phyloP scores from a whole-genome alignment of 2,797 vertebrate species.

The Peromyscus attwateri region DNA sequence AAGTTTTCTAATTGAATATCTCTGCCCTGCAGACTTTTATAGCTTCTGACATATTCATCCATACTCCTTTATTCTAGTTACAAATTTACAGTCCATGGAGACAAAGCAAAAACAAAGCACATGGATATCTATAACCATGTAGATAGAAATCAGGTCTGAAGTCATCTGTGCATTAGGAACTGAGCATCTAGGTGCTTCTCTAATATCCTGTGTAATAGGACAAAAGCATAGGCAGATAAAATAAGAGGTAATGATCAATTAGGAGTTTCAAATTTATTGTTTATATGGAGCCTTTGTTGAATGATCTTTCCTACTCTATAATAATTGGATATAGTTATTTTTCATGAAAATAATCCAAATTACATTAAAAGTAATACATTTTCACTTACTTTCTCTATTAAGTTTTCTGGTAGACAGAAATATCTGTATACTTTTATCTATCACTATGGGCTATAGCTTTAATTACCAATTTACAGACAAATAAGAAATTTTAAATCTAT shows the following conservation, averaged over 20 bases:
- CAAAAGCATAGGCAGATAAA: too few species aligned
- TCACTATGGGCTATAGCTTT: neutral
- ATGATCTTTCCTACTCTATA: neutral
- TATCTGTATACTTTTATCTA: neutral
- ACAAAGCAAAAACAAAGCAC: neutral
- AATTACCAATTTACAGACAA: neutral
- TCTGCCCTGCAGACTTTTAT: neutral
- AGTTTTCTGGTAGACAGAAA: neutral
- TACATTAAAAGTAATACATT: neutral
- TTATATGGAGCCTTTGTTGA: neutral
- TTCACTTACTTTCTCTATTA: neutral
- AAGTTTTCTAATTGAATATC: neutral
- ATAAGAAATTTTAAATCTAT: neutral
- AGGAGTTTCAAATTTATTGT: neutral
- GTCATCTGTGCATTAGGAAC: fast-evolving
- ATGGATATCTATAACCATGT: neutral
- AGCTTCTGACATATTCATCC: neutral
- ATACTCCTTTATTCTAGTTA: neutral
- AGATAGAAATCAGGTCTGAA: neutral
- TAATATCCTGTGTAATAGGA: neutral
- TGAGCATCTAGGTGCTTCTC: neutral
- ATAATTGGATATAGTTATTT: neutral
- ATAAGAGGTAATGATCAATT: neutral
- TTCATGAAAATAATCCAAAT: neutral
- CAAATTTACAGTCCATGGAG: neutral